Evolutionary conservation across 2,888 invertebrate species (phyloP).

Genomic region (Vannuccia rotundouncinata): DNA sequence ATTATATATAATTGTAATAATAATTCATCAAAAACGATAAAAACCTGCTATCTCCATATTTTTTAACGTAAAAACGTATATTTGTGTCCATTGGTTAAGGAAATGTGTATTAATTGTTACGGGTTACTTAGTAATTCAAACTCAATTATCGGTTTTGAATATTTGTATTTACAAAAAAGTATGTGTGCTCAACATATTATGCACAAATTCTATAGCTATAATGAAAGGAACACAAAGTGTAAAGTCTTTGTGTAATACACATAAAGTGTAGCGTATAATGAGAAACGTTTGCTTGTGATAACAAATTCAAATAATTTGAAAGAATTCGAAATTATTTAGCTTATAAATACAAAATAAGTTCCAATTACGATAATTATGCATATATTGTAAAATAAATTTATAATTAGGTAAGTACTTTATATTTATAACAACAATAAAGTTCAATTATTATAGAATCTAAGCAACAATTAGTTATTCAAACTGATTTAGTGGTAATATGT

Average conservation of each 20-base stretch:
- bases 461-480: no score
- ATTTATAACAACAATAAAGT: background rate
- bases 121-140: background rate
- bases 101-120: background rate
- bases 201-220: background rate
- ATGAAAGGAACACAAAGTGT: background rate
- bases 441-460: background rate
- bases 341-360: no score
- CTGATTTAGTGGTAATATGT: no score
- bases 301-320: background rate
- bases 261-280: background rate
- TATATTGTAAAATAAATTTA: no score
- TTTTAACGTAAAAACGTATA: conserved; percentile 5
- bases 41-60: background rate
- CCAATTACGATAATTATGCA: no score
- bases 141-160: background rate
- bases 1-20: background rate
- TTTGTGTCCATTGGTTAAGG: background rate
- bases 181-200: background rate
- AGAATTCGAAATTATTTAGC: background rate
- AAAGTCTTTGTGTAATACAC: background rate
- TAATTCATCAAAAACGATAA: background rate
- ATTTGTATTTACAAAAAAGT: background rate
- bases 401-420: background rate
- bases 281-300: background rate